Evolutionary conservation across 2,888 invertebrate species (phyloP).

Genomic region (Morpho helenor): DNA sequence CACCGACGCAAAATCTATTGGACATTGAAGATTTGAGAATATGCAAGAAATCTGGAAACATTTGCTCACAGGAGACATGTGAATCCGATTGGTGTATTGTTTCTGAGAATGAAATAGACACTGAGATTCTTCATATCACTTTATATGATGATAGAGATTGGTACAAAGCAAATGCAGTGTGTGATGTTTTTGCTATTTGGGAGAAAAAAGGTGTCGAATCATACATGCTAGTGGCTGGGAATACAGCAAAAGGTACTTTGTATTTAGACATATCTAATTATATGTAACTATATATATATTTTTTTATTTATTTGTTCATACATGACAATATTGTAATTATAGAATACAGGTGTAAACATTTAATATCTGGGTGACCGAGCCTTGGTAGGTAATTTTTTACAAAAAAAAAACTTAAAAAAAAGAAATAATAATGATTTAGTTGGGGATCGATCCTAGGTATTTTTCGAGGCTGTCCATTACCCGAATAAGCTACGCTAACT

Average conservation of each 20-base stretch:
- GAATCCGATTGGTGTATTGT: constrained; percentile 42
- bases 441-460: too few relatives aligned
- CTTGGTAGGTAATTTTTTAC: too few relatives aligned
- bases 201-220: constrained; percentile 47
- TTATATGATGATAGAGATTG: constrained; percentile 63
- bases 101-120: constrained; percentile 23
- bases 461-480: too few relatives aligned
- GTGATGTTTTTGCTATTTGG: constrained; percentile 73
- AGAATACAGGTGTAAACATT: neutral
- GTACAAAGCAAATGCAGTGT: constrained; percentile 68
- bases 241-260: constrained; percentile 85
- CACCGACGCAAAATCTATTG: constrained; percentile 54
- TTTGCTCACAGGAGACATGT: constrained; percentile 25
- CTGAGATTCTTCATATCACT: constrained; percentile 36
- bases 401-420: too few relatives aligned
- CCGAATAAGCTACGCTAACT: too few relatives aligned
- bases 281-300: neutral
- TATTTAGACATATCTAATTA: neutral
- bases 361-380: too few relatives aligned
- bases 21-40: constrained; percentile 49
- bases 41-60: constrained; percentile 31
- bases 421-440: too few relatives aligned
- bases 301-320: neutral
- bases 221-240: constrained; percentile 85
- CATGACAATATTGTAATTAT: neutral